Base-by-base conservation (phyloP, 2,113 vertebrate species). In the Leptocoma aspasia region DNA sequence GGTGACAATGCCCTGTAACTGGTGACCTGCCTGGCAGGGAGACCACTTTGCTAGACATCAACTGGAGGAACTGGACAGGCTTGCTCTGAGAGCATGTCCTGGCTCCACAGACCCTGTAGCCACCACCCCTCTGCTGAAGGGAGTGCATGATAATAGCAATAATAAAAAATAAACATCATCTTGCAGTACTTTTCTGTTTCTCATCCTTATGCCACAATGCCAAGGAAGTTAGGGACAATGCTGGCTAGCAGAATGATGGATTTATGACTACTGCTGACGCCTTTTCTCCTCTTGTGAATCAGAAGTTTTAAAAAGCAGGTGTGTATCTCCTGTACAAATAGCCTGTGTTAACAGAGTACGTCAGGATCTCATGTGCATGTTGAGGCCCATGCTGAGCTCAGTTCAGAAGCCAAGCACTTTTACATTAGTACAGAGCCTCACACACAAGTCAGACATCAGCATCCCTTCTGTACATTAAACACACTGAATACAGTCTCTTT, bases 261-360 rank as follows among this genome's bases (percentile, higher is more conserved):
- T 95, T 94, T 96, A 94, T 44, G 69, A 49, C 80, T 71, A 4
- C 9, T 65, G 47, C 49, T 89, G 60, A 92, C 0, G 1, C 15
- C 6, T 23, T 41, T 91, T 88, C 72, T 63, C 53, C 72, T 57
- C 45, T 57, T 79, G 77, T 92, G 83, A 94, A 86, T 92, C 89
- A 96, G 69, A 78, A 70, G 31, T 66, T 91, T 81, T 57, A 37
- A 71, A 86, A 94, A 89, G 9, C 37, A 82, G 72, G 69, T 0
- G 1, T 81, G 57, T 89, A 20, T 70, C 69, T 95, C 31, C 81
- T 94, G 42, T 9, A 64, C 64, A 52, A 94, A 76, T 22, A 77
- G 5, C 23, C 24, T 75, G 33, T 56, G 31, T 52, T 49, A 75
- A 47, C 20, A 31, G 52, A 37, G 9, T 15, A 24, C 44, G 44